Evolutionary conservation across 2,888 invertebrate species (phyloP).

Genomic region (Drosophila antonietae): DNA sequence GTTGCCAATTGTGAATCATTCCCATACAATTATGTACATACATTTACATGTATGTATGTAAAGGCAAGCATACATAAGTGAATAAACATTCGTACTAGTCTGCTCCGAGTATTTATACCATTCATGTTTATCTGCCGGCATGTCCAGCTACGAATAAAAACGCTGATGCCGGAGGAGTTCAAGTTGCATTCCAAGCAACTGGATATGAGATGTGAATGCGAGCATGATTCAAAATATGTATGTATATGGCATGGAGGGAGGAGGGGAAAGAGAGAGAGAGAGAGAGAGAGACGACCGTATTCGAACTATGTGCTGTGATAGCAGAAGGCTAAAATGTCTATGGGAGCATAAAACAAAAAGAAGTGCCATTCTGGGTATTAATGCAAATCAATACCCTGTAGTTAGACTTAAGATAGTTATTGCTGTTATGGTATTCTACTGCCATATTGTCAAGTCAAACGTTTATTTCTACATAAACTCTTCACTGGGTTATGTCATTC

Average conservation of each 20-base stretch:
- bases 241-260: neutral
- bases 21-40: neutral
- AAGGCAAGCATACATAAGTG: neutral
- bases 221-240: neutral
- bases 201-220: constrained; percentile 19
- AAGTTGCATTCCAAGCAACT: constrained; percentile 22
- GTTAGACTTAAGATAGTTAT: neutral
- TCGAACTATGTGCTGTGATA: neutral
- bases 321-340: constrained; percentile 1
- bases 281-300: neutral
- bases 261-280: neutral
- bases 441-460: neutral
- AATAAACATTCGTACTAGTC: neutral
- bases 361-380: neutral
- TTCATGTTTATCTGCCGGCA: constrained; percentile 14
- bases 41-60: neutral
- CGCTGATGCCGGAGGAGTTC: constrained; percentile 37
- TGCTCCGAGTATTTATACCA: constrained; percentile 15
- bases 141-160: constrained; percentile 21
- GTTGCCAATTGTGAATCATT: constrained; percentile 27
- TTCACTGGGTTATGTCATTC: neutral
- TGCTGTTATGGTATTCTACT: neutral
- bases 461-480: neutral
- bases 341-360: neutral
- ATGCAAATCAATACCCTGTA: constrained; percentile 1